Percentiles rank a stretch among this genome's conserved stretches.
phyloP scores from a whole-genome alignment of 2,113 vertebrate genomes.

The Scortum barcoo region DNA sequence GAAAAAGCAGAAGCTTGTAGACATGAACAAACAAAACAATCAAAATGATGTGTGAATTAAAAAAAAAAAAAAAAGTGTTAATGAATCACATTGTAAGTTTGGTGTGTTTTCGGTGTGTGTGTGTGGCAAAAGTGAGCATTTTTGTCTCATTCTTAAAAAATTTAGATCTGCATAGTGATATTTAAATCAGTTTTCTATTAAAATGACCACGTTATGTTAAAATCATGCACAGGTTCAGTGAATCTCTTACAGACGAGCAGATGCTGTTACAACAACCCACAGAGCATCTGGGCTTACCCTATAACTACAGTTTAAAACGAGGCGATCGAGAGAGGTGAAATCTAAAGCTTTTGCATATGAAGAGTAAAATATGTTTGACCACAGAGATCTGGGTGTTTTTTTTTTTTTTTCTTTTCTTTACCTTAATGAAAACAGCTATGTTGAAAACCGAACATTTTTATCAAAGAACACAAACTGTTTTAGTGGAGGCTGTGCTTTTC shows the following conservation, averaged over 20 bases:
- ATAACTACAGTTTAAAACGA: background rate
- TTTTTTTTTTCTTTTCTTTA: too few species aligned
- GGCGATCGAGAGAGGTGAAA: background rate
- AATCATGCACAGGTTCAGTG: background rate
- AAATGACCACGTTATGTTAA: background rate
- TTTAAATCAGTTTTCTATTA: background rate
- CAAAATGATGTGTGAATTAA: background rate
- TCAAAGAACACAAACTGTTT: conserved; percentile 21
- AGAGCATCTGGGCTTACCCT: background rate
- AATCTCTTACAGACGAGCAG: background rate
- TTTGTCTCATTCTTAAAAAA: background rate
- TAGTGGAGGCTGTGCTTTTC: conserved; percentile 9
- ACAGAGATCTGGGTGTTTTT: conserved; percentile 14
- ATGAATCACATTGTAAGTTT: background rate
- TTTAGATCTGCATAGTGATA: background rate
- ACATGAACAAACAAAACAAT: conserved; percentile 6
- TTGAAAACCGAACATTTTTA: conserved; percentile 27
- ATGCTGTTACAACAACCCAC: background rate
- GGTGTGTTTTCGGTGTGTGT: too few species aligned
- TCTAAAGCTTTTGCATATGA: conserved; percentile 3
- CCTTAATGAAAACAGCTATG: conserved; percentile 24
- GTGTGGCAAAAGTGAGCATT: too few species aligned
- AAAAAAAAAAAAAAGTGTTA: background rate
- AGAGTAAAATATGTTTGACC: conserved; percentile 32
- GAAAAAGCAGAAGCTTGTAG: background rate